phyloP scores from a whole-genome alignment of 2,888 invertebrate genomes.

The Clivina fossor region DNA sequence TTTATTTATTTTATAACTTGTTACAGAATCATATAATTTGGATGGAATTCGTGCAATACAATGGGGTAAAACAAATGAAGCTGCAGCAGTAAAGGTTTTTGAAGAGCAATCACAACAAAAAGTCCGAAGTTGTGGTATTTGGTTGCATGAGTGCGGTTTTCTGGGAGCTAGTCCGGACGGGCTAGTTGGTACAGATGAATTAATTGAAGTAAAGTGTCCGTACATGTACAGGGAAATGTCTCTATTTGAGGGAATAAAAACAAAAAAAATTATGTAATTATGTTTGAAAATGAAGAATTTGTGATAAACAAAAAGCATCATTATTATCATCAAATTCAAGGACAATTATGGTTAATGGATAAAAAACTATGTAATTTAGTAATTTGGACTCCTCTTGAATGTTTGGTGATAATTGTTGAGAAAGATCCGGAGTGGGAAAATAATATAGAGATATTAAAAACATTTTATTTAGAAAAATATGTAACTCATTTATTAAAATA shows the following conservation, averaged over 20 bases:
- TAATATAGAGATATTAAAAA: constrained; percentile 8
- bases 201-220: constrained; percentile 33
- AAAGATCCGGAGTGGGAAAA: constrained; percentile 14
- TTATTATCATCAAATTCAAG: constrained; percentile 16
- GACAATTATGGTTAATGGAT: no score
- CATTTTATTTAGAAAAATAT: no score
- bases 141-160: constrained; percentile 27
- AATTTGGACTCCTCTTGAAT: constrained; percentile 14
- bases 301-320: constrained; percentile 10
- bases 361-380: constrained; percentile 5
- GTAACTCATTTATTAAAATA: no score
- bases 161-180: constrained; percentile 32
- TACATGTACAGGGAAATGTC: constrained; percentile 11
- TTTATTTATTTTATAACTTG: not conserved
- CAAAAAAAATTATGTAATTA: constrained; percentile 6
- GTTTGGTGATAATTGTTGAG: not conserved
- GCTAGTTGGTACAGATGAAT: constrained; percentile 14
- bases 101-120: constrained; percentile 2
- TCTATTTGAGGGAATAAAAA: constrained; percentile 7
- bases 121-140: constrained; percentile 8
- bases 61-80: constrained; percentile 12
- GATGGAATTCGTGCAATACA: constrained; percentile 12
- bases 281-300: constrained; percentile 10
- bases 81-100: constrained; percentile 10
- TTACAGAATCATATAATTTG: constrained; percentile 14